Conservation (phyloP, 2,113 vertebrate species). For the Ondatra zibethicus region DNA sequence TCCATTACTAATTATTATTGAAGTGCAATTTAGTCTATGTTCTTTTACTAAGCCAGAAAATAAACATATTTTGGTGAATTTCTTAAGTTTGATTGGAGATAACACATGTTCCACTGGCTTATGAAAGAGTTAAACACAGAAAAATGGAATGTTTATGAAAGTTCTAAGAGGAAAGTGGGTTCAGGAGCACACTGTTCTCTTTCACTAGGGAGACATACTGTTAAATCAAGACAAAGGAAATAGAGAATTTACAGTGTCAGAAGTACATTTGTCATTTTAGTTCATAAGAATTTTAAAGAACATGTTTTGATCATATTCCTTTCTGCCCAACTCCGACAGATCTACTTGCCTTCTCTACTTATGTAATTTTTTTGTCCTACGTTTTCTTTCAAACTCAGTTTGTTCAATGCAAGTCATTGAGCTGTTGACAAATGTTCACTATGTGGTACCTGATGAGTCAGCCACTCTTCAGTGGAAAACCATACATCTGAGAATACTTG, state of each 20-base stretch:
- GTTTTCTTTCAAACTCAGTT: not conserved
- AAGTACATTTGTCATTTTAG: not conserved
- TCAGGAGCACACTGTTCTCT: not conserved
- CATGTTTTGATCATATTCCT: not conserved
- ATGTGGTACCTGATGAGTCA: not conserved
- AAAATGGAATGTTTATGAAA: not conserved
- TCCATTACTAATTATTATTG: conserved; percentile 23
- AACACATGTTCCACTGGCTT: not conserved
- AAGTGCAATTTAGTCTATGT: not conserved
- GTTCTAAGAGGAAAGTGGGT: not conserved
- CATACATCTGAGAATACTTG: not conserved
- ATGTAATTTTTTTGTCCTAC: not conserved
- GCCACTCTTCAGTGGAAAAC: not conserved
- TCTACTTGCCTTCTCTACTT: not conserved
- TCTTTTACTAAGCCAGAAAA: conserved; percentile 30
- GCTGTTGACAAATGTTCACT: not conserved
- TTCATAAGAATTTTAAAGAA: not conserved
- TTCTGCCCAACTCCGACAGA: not conserved
- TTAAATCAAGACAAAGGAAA: not conserved
- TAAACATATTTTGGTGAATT: not conserved
- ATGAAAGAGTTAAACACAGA: not conserved
- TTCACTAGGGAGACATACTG: not conserved
- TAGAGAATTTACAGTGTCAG: not conserved
- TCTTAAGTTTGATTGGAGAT: conserved; percentile 14
- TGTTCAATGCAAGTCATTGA: too few species aligned